Percentiles rank a stretch among this genome's conserved stretches.
Conservation (phyloP, 2,113 vertebrate genomes). For the Centropus unirufus region DNA sequence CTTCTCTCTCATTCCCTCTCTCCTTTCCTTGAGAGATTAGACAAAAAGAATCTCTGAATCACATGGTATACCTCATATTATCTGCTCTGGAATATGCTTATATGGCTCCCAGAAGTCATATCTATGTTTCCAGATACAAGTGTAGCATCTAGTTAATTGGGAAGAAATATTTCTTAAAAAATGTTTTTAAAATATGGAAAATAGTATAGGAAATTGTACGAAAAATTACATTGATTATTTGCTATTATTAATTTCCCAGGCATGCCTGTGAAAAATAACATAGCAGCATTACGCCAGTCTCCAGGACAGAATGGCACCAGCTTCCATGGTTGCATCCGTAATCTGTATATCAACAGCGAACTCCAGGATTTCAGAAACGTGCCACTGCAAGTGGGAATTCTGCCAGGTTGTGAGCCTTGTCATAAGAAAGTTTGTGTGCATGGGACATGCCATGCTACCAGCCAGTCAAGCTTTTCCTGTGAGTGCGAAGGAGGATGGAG, state of each 20-base stretch:
- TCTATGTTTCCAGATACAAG: neutral
- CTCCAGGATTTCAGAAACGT: slow-evolving; percentile 92
- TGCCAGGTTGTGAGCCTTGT: slow-evolving; percentile 94
- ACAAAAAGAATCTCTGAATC: neutral
- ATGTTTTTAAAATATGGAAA: neutral
- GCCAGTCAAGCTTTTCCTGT: slow-evolving; percentile 90
- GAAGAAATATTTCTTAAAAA: neutral
- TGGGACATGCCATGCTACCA: slow-evolving; percentile 88
- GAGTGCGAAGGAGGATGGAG: slow-evolving; percentile 95
- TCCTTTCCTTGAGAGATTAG: neutral
- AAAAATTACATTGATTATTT: neutral
- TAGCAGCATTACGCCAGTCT: slow-evolving; percentile 87
- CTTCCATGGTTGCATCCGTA: slow-evolving; percentile 94
- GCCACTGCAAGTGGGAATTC: slow-evolving; percentile 88
- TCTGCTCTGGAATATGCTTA: neutral
- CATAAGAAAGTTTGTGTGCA: slow-evolving; percentile 89
- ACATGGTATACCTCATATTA: neutral
- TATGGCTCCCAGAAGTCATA: neutral
- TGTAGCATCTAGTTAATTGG: neutral
- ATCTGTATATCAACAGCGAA: slow-evolving; percentile 93
- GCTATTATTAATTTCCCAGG: slow-evolving; percentile 74
- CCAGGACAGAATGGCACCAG: slow-evolving; percentile 90
- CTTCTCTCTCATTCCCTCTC: neutral
- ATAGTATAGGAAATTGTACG: neutral
- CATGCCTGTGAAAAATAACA: slow-evolving; percentile 86